Evolutionary conservation across 2,113 vertebrate genomes (phyloP), one percentile per base, ranked within the genome.

Genomic region (Craseonycteris thonglongyai): DNA sequence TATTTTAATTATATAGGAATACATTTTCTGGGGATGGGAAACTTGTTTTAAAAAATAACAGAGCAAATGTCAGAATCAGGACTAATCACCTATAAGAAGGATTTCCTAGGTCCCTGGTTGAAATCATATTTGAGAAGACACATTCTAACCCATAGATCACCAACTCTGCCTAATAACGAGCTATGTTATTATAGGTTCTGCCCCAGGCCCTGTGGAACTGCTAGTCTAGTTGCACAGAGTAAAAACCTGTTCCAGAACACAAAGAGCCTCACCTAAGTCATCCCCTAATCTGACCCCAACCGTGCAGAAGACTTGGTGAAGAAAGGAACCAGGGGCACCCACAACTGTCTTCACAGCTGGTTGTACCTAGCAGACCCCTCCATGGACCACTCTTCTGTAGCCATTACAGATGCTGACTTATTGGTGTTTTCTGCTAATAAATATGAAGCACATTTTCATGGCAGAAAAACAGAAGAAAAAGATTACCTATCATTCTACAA

Each of bases 71-170:
- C 69, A 94, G 84, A 78, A 59, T 90, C 21, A 93, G 84, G 79
- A 89, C 69, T 76, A 68, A 74, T 19, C 16, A 89, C 40, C 14
- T 54, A 28, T 22, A 80, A 71, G 63, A 68, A 72, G 35, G 26
- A 18, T 54, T 65, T 88, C 71, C 76, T 80, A 45, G 33, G 45
- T 78, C 22, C 35, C 40, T 92, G 22, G 40, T 1, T 65, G 45
- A 86, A 89, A 80, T 71, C 22, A 82, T 76, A 38, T 89, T 92
- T 58, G 68, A 93, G 42, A 91, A 94, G 49, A 91, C 8, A 68
- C 21, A 68, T 21, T 72, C 28, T 88, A 88, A 93, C 22, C 22
- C 63, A 72, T 1, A 75, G 28, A 71, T 61, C 40, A 81, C 49
- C 38, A 68, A 21, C 30, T 84, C 76, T 75, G 68, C 33, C 61